A percentile compares a stretch with the other conserved stretches of the same genome.
Conservation (phyloP, 2,113 vertebrate species). For the Tympanuchus pallidicinctus region DNA sequence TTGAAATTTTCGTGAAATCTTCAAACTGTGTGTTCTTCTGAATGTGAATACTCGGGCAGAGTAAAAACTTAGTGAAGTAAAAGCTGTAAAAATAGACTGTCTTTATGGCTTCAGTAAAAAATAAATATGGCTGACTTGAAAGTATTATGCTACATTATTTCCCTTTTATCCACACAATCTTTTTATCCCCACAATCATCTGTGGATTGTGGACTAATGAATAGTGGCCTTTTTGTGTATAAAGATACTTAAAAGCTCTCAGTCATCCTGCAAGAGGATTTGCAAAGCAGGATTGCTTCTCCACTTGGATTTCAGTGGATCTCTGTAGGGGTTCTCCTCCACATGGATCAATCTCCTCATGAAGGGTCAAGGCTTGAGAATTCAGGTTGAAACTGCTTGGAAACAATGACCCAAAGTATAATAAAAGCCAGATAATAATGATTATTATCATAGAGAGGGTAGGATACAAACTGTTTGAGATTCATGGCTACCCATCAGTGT, state of each 20-base stretch:
- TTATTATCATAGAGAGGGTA: not conserved
- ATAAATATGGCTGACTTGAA: not conserved
- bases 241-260: not conserved
- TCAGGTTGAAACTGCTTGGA: not conserved
- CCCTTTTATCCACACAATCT: not conserved
- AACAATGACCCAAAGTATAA: not conserved
- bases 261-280: not conserved
- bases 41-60: not conserved
- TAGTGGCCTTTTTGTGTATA: not conserved
- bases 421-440: not conserved
- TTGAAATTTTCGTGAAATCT: not conserved
- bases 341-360: not conserved
- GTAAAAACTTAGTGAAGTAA: not conserved
- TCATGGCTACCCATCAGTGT: not conserved
- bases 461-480: not conserved
- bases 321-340: not conserved
- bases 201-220: not conserved
- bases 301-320: not conserved
- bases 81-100: not conserved
- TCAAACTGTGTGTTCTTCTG: not conserved
- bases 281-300: not conserved
- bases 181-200: not conserved
- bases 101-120: not conserved
- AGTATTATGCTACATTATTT: not conserved
- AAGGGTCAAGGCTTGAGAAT: not conserved